Percentiles rank a stretch among this genome's conserved stretches.
Conservation (phyloP, 2,888 invertebrate genomes). For the Alcis repandata region DNA sequence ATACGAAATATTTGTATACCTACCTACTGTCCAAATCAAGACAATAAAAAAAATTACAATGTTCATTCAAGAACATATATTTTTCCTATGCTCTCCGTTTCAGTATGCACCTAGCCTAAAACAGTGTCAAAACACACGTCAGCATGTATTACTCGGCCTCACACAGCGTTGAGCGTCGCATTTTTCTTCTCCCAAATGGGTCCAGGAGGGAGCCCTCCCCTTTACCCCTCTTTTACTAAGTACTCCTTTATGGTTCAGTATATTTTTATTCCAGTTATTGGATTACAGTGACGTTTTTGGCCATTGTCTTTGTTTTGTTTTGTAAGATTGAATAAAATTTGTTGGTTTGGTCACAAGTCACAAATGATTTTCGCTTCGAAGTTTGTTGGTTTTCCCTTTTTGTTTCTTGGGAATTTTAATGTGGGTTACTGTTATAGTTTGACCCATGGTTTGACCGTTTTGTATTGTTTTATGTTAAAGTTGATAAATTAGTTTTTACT, state of each 20-base stretch:
- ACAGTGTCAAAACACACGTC: conserved; percentile 21
- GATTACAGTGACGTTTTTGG: conserved; percentile 14
- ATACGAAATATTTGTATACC: no score
- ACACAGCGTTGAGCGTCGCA: conserved; percentile 11
- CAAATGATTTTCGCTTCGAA: conserved; percentile 1
- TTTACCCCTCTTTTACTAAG: conserved; percentile 9
- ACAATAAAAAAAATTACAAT: no score
- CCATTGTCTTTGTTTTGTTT: conserved; percentile 15
- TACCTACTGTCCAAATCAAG: no score
- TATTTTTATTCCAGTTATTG: conserved; percentile 26
- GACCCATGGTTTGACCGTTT: background rate
- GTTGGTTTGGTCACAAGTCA: background rate
- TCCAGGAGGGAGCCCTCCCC: conserved; percentile 12
- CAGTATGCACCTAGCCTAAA: background rate
- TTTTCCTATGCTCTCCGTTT: background rate
- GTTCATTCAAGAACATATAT: no score
- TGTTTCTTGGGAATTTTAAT: background rate
- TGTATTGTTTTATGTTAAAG: background rate
- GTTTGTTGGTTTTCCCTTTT: background rate
- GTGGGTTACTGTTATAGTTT: conserved; percentile 2
- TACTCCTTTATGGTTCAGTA: conserved; percentile 20
- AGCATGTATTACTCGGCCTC: conserved; percentile 22
- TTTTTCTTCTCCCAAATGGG: conserved; percentile 20
- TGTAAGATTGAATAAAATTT: conserved; percentile 17
- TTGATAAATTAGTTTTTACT: background rate